Evolutionary conservation across 2,888 invertebrate genomes (phyloP).

Genomic region (Polydesmus complanatus): DNA sequence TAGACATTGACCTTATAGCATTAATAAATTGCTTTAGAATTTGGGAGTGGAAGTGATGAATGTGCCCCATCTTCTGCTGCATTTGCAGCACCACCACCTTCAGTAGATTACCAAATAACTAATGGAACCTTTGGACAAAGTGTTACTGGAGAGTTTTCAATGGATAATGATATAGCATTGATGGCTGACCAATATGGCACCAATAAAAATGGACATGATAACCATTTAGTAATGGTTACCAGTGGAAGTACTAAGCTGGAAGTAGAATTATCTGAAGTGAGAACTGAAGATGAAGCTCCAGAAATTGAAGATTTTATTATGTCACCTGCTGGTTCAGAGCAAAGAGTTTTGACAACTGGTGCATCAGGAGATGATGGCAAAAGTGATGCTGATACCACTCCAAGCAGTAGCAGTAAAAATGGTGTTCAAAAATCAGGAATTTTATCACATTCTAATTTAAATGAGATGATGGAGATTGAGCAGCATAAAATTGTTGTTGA

Average conservation of each 20-base stretch:
- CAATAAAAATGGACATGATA: neutral
- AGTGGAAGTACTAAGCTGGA: slow-evolving; percentile 19
- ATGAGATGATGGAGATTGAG: neutral
- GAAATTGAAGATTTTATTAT: slow-evolving; percentile 29
- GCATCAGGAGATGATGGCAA: neutral
- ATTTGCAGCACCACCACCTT: neutral
- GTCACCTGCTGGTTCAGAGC: slow-evolving; percentile 21
- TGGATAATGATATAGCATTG: neutral
- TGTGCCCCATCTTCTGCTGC: neutral
- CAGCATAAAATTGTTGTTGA: neutral
- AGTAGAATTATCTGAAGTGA: slow-evolving; percentile 27
- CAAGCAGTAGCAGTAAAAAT: neutral
- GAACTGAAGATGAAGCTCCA: slow-evolving; percentile 32
- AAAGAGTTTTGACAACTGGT: neutral
- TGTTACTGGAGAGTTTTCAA: neutral
- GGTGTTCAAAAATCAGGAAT: neutral
- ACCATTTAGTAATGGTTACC: neutral
- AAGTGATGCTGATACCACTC: neutral
- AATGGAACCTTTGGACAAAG: neutral
- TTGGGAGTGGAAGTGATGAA: neutral
- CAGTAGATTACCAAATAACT: neutral
- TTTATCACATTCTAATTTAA: neutral
- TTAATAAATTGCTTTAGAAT: too few relatives aligned
- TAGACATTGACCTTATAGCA: too few relatives aligned
- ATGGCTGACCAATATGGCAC: neutral